These are phyloP conservation scores for Hippopotamus amphibius DNA, from an alignment of 2,113 vertebrate genomes.

Conservation along the genomic window DNA sequence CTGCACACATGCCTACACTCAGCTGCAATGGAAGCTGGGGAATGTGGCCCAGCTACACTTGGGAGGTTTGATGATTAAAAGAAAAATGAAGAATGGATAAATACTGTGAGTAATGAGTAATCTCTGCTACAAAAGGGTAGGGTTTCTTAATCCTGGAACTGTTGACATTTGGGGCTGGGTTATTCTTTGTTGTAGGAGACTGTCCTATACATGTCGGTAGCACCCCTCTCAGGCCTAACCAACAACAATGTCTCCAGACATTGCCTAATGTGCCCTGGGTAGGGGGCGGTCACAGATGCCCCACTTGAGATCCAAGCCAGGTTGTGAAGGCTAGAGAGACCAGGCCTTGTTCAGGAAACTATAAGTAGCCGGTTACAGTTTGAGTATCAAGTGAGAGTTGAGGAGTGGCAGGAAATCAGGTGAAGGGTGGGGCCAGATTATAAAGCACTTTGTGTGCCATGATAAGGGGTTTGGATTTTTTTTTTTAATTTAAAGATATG, in stretches of 20 bases:
- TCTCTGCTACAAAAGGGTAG: neutral
- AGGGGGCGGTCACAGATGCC: neutral
- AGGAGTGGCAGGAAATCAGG: neutral
- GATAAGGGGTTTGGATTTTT: neutral
- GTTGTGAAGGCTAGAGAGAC: neutral
- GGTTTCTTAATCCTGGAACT: neutral
- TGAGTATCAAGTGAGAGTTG: neutral
- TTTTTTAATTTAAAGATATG: neutral
- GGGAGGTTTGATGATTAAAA: neutral
- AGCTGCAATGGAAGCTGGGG: neutral
- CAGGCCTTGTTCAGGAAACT: neutral
- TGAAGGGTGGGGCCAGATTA: neutral
- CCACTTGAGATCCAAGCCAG: neutral
- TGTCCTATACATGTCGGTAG: fast-evolving
- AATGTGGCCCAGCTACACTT: neutral
- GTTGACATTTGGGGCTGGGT: neutral
- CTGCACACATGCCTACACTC: neutral
- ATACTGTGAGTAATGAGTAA: neutral
- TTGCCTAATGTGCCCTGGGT: neutral
- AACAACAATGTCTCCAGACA: neutral
- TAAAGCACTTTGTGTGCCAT: neutral
- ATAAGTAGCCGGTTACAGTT: neutral
- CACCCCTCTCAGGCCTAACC: neutral
- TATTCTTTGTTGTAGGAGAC: neutral
- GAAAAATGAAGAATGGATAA: neutral